phyloP scores from a whole-genome alignment of 2,888 invertebrate genomes.

The Merodon equestris region DNA sequence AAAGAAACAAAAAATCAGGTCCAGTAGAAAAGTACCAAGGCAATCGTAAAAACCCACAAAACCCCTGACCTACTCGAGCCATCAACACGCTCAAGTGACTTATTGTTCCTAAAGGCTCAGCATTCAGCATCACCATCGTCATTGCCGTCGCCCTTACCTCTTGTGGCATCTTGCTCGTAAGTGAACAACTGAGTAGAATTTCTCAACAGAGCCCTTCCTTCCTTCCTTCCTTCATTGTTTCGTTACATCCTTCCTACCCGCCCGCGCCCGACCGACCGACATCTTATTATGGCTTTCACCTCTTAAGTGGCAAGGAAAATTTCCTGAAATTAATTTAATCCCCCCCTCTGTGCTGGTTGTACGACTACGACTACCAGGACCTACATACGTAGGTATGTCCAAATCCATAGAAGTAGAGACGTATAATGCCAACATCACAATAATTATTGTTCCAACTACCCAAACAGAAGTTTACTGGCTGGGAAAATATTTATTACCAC shows the following conservation, averaged over 20 bases:
- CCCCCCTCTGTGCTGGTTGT: neutral
- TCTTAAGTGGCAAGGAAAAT: conserved; percentile 57
- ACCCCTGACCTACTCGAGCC: conserved; percentile 30
- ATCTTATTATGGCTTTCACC: conserved; percentile 22
- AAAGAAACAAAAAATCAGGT: conserved; percentile 25
- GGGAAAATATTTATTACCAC: conserved; percentile 68
- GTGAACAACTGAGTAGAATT: conserved; percentile 54
- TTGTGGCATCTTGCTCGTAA: conserved; percentile 46
- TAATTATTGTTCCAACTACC: conserved; percentile 64
- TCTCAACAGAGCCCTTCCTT: conserved; percentile 28
- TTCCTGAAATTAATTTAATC: conserved; percentile 64
- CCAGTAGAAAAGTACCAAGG: conserved; percentile 46
- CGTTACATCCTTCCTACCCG: neutral
- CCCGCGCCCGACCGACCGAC: too few relatives aligned
- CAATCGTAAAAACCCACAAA: conserved; percentile 30
- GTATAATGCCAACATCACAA: conserved; percentile 39
- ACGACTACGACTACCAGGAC: neutral
- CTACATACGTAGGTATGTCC: neutral
- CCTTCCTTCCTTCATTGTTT: conserved; percentile 21
- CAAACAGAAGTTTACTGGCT: conserved; percentile 65
- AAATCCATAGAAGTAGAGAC: neutral
- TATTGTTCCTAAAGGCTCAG: conserved; percentile 38
- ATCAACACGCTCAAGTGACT: conserved; percentile 49
- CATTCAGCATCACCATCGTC: conserved; percentile 30
- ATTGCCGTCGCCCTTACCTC: conserved; percentile 15